These are phyloP conservation scores for Rhinopithecus roxellana DNA, from an alignment of 2,113 vertebrate genomes.

Conservation along the genomic window DNA sequence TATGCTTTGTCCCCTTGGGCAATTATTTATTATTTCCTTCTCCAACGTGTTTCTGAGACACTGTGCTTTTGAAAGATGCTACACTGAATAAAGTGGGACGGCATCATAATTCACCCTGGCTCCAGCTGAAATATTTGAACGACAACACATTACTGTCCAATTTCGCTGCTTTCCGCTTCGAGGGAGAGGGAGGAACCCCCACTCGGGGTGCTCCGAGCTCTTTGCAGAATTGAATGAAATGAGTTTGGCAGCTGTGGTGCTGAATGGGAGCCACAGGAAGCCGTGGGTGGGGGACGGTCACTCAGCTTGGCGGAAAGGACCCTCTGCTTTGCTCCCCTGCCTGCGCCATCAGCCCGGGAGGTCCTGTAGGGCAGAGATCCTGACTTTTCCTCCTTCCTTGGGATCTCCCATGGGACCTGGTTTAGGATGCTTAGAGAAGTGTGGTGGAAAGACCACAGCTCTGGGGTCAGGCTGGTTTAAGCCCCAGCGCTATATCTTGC, in stretches of 20 bases:
- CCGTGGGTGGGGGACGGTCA: accelerated
- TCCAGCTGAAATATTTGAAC: constrained; percentile 44
- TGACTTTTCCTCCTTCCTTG: background rate
- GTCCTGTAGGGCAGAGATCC: background rate
- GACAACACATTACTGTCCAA: constrained; percentile 65
- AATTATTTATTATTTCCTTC: constrained; percentile 74
- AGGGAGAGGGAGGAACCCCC: constrained; percentile 30
- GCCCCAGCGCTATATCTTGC: background rate
- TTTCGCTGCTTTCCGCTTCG: background rate
- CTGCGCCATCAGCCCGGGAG: background rate
- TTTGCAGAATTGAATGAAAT: background rate
- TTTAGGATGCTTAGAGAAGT: background rate
- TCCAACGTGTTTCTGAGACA: constrained; percentile 71
- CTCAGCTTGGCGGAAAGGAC: accelerated
- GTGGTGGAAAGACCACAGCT: background rate
- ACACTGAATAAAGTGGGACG: constrained; percentile 42
- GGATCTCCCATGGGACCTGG: accelerated
- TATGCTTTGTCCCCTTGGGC: constrained; percentile 53
- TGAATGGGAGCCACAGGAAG: background rate
- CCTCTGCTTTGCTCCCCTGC: background rate
- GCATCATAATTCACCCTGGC: constrained; percentile 58
- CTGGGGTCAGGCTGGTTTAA: background rate
- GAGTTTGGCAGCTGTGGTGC: background rate
- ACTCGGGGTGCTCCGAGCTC: background rate
- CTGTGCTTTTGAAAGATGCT: constrained; percentile 67